Evolutionary conservation across 2,113 vertebrate genomes (phyloP), one percentile per base, ranked within the genome.

Genomic region (Alethe castanea): DNA sequence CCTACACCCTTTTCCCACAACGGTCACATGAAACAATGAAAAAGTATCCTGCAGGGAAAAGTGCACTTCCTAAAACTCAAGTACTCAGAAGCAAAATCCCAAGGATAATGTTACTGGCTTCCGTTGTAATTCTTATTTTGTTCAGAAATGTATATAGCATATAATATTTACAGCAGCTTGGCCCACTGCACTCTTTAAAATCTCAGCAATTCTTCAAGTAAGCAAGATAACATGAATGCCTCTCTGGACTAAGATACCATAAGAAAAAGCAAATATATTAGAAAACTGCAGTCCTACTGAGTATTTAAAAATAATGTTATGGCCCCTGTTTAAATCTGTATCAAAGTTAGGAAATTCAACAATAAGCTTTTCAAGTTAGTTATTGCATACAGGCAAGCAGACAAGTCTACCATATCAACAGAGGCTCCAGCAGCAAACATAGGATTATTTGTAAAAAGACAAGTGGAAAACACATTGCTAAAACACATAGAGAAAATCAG

Each of bases 1-100:
- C 61, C 79, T 97, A 97, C 87, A 97, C 86, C 97, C 96, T 97
- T 95, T 97, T 97, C 94, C 96, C 94, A 78, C 62, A 47, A 86
- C 90, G 76, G 85, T 80, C 87, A 96, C 72, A 94, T 14, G 73
- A 96, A 98, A 98, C 97, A 98, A 98, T 97, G 93, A 84, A 81
- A 95, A 97, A 93, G 56, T 85, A 54, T 62, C 85, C 86, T 86
- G 33, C 79, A 81, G 88, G 94, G 88, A 95, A 94, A 95, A 85
- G 76, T 33, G 48, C 17, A 81, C 86, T 97, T 98, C 97, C 97
- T 96, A 97, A 88, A 87, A 59, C 91, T 95, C 82, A 94, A 92
- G 88, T 54, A 81, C 45, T 36, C 31, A 72, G 83, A 86, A 79
- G 76, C 61, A 96, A 95, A 97, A 96, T 36, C 31, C 36, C 85